phyloP scores from a whole-genome alignment of 2,888 invertebrate genomes.

The Terebella lapidaria region DNA sequence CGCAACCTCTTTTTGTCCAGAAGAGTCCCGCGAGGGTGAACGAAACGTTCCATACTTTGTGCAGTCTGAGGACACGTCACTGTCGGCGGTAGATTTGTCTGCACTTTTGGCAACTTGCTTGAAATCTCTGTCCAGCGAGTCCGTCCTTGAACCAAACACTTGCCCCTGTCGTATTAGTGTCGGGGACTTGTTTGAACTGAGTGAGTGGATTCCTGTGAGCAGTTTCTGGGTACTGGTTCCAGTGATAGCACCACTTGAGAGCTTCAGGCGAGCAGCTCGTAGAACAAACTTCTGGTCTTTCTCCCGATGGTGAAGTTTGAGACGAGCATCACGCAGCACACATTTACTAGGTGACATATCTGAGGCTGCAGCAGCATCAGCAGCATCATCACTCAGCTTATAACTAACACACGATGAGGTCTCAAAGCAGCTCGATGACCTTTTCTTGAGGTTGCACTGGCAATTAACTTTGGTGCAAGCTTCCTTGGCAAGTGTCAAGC shows the following conservation, averaged over 20 bases:
- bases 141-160: not conserved
- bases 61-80: not conserved
- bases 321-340: constrained; percentile 28
- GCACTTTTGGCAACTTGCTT: not conserved
- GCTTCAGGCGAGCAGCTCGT: constrained; percentile 33
- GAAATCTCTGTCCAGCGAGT: not conserved
- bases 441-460: not conserved
- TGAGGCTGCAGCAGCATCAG: not conserved
- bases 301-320: constrained; percentile 36
- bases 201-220: not conserved
- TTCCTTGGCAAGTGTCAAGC: constrained; percentile 1
- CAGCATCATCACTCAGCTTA: not conserved
- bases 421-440: too few relatives aligned
- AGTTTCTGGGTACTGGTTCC: not conserved
- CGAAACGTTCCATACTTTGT: not conserved
- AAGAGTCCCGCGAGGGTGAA: not conserved
- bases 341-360: not conserved
- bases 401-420: too few relatives aligned
- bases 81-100: not conserved
- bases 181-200: not conserved
- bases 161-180: too few relatives aligned
- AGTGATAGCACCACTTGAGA: constrained; percentile 19
- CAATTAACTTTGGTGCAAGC: not conserved
- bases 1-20: not conserved
- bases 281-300: constrained; percentile 38